A percentile compares a stretch with the other conserved stretches of the same genome.
phyloP scores from a whole-genome alignment of 2,113 vertebrate genomes.

The Nothocercus julius region DNA sequence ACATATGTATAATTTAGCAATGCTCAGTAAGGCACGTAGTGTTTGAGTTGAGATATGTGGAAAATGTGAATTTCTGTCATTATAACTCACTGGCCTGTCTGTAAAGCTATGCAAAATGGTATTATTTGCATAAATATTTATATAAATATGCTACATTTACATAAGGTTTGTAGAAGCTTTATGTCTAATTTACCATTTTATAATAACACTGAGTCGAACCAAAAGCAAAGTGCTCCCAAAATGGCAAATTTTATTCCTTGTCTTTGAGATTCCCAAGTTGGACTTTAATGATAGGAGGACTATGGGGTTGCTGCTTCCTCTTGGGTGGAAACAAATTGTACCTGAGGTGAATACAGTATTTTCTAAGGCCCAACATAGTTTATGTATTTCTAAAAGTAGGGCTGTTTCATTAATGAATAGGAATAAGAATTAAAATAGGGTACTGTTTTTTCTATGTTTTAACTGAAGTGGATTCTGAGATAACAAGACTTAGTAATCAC shows the following conservation, averaged over 20 bases:
- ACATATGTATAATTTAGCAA: background rate
- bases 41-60: background rate
- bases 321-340: background rate
- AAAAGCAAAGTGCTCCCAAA: background rate
- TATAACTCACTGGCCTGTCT: background rate
- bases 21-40: background rate
- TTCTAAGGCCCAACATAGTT: background rate
- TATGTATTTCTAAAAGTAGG: background rate
- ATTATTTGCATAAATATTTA: conserved; percentile 30
- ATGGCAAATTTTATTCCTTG: background rate
- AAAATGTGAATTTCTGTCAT: background rate
- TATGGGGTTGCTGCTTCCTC: background rate
- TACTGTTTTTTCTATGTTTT: background rate
- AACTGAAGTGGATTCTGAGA: background rate
- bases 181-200: background rate
- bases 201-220: background rate
- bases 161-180: background rate
- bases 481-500: background rate
- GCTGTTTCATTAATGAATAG: background rate
- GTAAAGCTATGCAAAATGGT: background rate
- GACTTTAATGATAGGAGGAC: background rate
- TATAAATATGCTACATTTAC: conserved; percentile 11
- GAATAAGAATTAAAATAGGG: background rate
- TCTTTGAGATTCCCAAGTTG: background rate
- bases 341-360: background rate